Percentiles rank a stretch among this genome's conserved stretches.
Evolutionary conservation across 2,113 vertebrate genomes (phyloP).

Genomic region (Embiotoca jacksoni): DNA sequence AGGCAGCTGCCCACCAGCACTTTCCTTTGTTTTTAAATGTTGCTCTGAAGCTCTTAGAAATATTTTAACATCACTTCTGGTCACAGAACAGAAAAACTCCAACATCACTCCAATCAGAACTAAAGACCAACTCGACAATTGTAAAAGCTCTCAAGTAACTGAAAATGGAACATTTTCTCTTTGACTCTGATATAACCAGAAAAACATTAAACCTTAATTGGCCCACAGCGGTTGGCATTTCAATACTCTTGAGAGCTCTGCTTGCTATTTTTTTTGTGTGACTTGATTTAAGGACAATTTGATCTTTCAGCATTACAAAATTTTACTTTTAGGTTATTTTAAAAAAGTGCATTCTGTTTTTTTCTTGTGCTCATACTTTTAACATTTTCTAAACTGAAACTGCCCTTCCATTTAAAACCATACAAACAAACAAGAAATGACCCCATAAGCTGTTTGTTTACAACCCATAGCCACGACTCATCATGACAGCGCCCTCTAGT

Average conservation of each 20-base stretch:
- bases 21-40: not conserved
- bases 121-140: not conserved
- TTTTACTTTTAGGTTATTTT: too few species aligned
- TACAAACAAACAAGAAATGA: too few species aligned
- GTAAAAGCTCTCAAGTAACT: not conserved
- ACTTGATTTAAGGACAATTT: too few species aligned
- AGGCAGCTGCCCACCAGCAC: not conserved
- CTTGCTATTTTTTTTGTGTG: not conserved
- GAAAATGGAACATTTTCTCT: not conserved
- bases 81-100: not conserved
- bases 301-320: too few species aligned
- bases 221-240: not conserved
- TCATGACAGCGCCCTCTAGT: too few species aligned
- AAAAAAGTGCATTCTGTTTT: too few species aligned
- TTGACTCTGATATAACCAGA: not conserved
- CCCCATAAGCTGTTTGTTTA: too few species aligned
- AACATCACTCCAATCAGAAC: not conserved
- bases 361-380: too few species aligned
- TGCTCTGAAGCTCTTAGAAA: slow-evolving; percentile 25
- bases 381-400: too few species aligned
- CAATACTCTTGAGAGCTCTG: not conserved
- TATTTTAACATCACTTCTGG: not conserved
- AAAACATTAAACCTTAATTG: not conserved
- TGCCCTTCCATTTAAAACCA: too few species aligned
- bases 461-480: too few species aligned